phyloP scores from a whole-genome alignment of 2,888 invertebrate species.

The Prosopocoilus inquinatus region DNA sequence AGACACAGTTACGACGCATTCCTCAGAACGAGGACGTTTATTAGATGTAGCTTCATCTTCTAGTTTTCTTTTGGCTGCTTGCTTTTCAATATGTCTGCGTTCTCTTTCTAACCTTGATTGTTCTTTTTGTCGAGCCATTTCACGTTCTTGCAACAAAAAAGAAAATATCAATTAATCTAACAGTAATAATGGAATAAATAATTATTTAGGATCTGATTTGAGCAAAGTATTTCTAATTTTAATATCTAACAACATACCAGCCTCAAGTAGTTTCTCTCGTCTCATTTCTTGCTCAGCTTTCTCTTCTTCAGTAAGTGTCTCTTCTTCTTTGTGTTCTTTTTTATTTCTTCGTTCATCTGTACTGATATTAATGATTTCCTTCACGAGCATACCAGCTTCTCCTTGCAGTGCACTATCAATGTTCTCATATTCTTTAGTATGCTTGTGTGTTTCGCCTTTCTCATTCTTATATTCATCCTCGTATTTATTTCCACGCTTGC shows the following conservation, averaged over 20 bases:
- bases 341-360: slow-evolving; percentile 38
- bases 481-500: slow-evolving; percentile 68
- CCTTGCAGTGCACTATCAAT: slow-evolving; percentile 44
- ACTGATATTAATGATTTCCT: slow-evolving; percentile 49
- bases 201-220: no score
- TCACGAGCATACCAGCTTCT: slow-evolving; percentile 49
- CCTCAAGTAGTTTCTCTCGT: slow-evolving; percentile 67
- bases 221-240: no score
- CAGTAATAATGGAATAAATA: no score
- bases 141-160: slow-evolving; percentile 56
- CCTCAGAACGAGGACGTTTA: slow-evolving; percentile 40
- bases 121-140: slow-evolving; percentile 77
- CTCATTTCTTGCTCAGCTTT: slow-evolving; percentile 55
- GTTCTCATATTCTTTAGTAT: slow-evolving; percentile 34
- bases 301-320: slow-evolving; percentile 48
- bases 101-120: slow-evolving; percentile 71
- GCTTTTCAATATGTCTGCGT: slow-evolving; percentile 59
- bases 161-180: no score
- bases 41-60: slow-evolving; percentile 41
- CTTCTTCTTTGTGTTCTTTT: slow-evolving; percentile 52
- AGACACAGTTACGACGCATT: slow-evolving; percentile 46
- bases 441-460: slow-evolving; percentile 33
- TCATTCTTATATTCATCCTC: slow-evolving; percentile 31
- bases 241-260: no score
- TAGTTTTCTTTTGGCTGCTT: slow-evolving; percentile 43